Base-by-base conservation (phyloP, 1,140 invertebrate species). In the Megalopta genalis region DNA sequence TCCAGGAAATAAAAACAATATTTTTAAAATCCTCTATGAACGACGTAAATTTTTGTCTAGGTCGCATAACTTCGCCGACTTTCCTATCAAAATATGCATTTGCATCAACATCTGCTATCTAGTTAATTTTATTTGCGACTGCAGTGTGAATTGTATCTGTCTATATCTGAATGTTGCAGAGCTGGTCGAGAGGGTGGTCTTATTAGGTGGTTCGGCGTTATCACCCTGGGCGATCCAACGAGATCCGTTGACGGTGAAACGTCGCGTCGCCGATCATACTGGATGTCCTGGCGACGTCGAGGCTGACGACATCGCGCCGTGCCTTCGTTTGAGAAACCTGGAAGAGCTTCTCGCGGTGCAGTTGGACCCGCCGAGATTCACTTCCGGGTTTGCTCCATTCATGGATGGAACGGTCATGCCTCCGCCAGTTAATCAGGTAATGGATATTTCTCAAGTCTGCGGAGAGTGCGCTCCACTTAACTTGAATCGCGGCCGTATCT, bases 151-250 rank as follows among this genome's bases (percentile, higher is more conserved):
- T 57, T 57, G 7, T 57, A n/a, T n/a, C 5, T 9, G 54, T n/a
- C 12, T 52, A 14, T 14, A 16, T 52, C 4, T 57, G 8, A 57
- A n/a, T 57, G n/a, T 57, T 91, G 18, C 94, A 97, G 97, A 97
- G 92, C 94, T 99, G 81, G 96, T 99, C 89, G 96, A 98, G 90
- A 96, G 98, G 80, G 97, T 98, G 32, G 96, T 99, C 84, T 94
- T 99, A 67, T 95, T 99, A 90, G 98, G 97, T 87, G 98, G 98
- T 18, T 98, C 98, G n/a, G 97, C 97, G 18, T 93, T 99, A 76
- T 98, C 97, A 88, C 97, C 97, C 21, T 99, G 97, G 98, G 98
- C 98, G 62, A 94, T 98, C 81, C 97, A 98, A 90, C 95, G 96
- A 81, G 97, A 98, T 90, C 97, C 98, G 18, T 92, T 97, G 25